Conservation (phyloP, 1,140 invertebrate species). For the Helicorthomorpha holstii region DNA sequence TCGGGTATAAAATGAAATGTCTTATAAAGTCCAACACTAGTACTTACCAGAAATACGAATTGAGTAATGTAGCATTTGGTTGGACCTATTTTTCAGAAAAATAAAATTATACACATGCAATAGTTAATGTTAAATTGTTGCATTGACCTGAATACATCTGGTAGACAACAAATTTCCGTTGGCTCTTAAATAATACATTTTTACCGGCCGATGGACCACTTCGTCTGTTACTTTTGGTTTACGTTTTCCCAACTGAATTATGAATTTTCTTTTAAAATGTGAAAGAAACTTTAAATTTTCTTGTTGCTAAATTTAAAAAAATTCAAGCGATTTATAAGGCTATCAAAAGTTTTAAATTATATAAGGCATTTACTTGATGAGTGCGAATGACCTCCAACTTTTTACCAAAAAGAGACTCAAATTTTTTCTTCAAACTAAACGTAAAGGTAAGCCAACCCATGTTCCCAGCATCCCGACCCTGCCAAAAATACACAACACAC, state of each 20-base stretch:
- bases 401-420: constrained; percentile 85
- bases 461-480: constrained; percentile 88
- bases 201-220: constrained; percentile 46
- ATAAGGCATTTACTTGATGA: constrained; percentile 59
- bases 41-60: constrained; percentile 32
- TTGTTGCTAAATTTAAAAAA: constrained; percentile 47
- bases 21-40: too few relatives aligned
- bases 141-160: constrained; percentile 60
- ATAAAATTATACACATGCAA: background rate
- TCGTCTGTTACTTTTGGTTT: constrained; percentile 19
- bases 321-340: background rate
- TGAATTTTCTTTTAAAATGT: constrained; percentile 89
- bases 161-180: constrained; percentile 91
- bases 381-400: constrained; percentile 91
- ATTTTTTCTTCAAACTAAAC: constrained; percentile 93
- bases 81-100: constrained; percentile 14
- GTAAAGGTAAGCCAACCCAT: constrained; percentile 99
- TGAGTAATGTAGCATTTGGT: constrained; percentile 20
- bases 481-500: constrained; percentile 99
- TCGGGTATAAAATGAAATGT: constrained; percentile 2
- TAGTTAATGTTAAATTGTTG: background rate
- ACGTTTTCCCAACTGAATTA: constrained; percentile 81
- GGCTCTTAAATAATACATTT: constrained; percentile 87
- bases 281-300: constrained; percentile 98
- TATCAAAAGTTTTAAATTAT: background rate